These are phyloP conservation scores for Sebastes nivosus DNA, from an alignment of 2,797 vertebrate species.

Conservation along the genomic window DNA sequence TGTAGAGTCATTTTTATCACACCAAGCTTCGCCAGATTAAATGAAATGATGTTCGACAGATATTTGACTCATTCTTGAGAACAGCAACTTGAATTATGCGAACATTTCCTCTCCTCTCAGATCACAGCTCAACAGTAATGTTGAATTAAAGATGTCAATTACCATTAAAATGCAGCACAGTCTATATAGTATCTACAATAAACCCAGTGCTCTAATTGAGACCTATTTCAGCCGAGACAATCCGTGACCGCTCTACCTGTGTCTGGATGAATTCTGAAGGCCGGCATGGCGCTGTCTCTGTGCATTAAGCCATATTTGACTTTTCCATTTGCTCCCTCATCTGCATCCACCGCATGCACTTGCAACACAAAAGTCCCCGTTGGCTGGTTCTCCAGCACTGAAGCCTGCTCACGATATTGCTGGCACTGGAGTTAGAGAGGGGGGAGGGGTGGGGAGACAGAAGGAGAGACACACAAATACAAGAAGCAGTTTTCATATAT, in stretches of 20 bases:
- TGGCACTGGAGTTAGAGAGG: slow-evolving; percentile 82
- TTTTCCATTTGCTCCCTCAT: slow-evolving; percentile 91
- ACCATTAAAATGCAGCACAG: slow-evolving; percentile 17
- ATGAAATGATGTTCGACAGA: background rate
- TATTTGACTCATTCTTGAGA: slow-evolving; percentile 11
- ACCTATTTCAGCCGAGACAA: slow-evolving; percentile 30
- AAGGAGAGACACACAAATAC: slow-evolving; percentile 30
- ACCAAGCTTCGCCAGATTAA: background rate
- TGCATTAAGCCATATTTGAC: slow-evolving; percentile 93
- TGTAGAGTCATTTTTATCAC: slow-evolving; percentile 1
- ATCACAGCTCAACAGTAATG: slow-evolving; percentile 7
- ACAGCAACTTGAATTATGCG: background rate
- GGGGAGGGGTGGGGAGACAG: background rate
- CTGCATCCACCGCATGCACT: slow-evolving; percentile 90
- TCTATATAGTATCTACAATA: background rate
- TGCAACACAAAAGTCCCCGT: slow-evolving; percentile 89
- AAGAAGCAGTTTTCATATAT: slow-evolving; percentile 15
- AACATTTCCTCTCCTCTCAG: slow-evolving; percentile 10
- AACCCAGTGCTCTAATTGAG: slow-evolving; percentile 41
- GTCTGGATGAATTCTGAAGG: slow-evolving; percentile 90
- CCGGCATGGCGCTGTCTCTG: slow-evolving; percentile 87
- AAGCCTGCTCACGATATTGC: slow-evolving; percentile 86
- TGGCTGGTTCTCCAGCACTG: slow-evolving; percentile 91
- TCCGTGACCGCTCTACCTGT: slow-evolving; percentile 82
- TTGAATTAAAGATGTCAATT: slow-evolving; percentile 13